Evolutionary conservation across 2,113 vertebrate species (phyloP), one percentile per base, ranked within the genome.

Genomic region (Petrocephalus microphthalmus): DNA sequence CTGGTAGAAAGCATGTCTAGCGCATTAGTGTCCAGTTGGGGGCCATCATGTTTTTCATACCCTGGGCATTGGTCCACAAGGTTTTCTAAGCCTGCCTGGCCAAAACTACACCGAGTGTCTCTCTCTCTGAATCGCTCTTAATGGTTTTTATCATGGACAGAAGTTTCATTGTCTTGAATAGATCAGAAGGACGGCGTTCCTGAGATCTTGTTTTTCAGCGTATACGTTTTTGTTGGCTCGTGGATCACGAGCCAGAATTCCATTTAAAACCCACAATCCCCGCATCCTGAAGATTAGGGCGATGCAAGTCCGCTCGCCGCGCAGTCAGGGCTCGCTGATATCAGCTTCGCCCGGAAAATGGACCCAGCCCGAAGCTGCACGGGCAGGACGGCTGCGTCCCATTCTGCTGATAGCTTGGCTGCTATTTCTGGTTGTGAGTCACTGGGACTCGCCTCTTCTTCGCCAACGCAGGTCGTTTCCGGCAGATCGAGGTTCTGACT

Each of bases 401-500:
- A 7, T 74, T 74, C 29, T 74, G 10, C 29, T 74, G 33, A 78
- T 78, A 37, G 37, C 71, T 37, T 78, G 17, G 42, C 71, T 74
- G 29, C 67, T 78, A 78, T 78, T 78, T 78, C 33, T 37, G 33
- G 71, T 78, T 5, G 42, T 78, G 33, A 6, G 33, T 22, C 56
- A 37, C 57, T 22, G 11, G 25, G 7, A 29, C n/a, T 29, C 8
- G 51, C 15, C 15, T 6, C 4, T 81, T 22, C 11, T 84, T 29
- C 85, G 67, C 8, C 81, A 49, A 17, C 89, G 29, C 92, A 99
- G 98, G 98, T 94, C 98, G 98, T 90, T 99, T 99, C 94, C 97
- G 98, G 91, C 98, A 99, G 94, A 99, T 99, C 2, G 97, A 99
- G 95, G 98, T 99, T 90, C 95, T 99, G 91, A 98, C 98, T 78